Evolutionary conservation across 2,797 vertebrate species (phyloP).

Genomic region (Poeciliopsis infans): DNA sequence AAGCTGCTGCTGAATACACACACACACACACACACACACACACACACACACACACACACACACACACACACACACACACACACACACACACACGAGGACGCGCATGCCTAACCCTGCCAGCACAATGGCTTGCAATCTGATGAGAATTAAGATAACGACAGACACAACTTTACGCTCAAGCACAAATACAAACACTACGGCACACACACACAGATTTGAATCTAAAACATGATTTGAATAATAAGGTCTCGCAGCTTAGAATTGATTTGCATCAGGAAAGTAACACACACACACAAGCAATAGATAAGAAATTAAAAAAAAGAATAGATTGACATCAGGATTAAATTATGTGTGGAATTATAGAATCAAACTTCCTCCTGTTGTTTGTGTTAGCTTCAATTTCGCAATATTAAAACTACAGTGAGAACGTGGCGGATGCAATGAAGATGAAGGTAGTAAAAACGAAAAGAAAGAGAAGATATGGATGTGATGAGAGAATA

Average conservation of each 20-base stretch:
- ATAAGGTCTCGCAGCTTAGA: slow-evolving; percentile 23
- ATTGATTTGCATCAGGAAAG: slow-evolving; percentile 33
- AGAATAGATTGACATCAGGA: slow-evolving; percentile 34
- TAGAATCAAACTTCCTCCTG: slow-evolving; percentile 5
- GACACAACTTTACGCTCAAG: slow-evolving; percentile 17
- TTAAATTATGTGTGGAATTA: slow-evolving; percentile 39
- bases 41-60: neutral
- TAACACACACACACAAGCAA: slow-evolving; percentile 1
- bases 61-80: neutral
- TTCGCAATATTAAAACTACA: slow-evolving; percentile 29
- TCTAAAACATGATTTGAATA: slow-evolving; percentile 48
- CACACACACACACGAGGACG: slow-evolving; percentile 1
- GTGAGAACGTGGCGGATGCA: neutral
- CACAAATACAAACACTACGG: neutral
- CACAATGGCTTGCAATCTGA: slow-evolving; percentile 49
- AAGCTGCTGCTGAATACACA: slow-evolving; percentile 20
- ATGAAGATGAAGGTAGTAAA: slow-evolving; percentile 7
- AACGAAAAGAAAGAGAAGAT: neutral
- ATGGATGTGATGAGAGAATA: neutral
- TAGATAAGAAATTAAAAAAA: slow-evolving; percentile 40
- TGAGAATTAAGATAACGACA: slow-evolving; percentile 37
- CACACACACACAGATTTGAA: slow-evolving; percentile 31
- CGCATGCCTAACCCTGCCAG: slow-evolving; percentile 7
- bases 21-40: neutral
- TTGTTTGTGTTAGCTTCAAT: slow-evolving; percentile 20